Evolutionary conservation across 2,888 invertebrate genomes (phyloP), one percentile per base, ranked within the genome.

Genomic region (Phrixothrix hirtus): DNA sequence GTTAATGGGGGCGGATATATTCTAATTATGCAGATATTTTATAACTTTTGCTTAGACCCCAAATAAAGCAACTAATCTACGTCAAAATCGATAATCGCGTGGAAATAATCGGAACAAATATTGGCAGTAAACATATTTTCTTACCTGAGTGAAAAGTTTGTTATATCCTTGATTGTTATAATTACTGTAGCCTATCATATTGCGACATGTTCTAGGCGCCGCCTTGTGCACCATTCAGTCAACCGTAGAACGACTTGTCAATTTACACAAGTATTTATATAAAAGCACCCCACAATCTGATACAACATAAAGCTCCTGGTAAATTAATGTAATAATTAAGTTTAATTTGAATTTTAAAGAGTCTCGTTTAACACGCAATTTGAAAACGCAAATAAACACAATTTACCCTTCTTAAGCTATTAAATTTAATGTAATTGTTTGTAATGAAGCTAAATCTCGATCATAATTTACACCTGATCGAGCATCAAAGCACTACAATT

Each of bases 111-210:
- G 21, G 4, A 21, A 21, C n/a, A n/a, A n/a, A n/a, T n/a, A n/a
- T n/a, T n/a, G n/a, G n/a, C n/a, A n/a, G n/a, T n/a, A n/a, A n/a
- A n/a, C 11, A 25, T 26, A 11, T 6, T 27, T 29, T 13, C 73
- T 71, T 77, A 89, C 89, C 88, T 89, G 89, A 55, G 89, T 87
- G 71, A 88, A 88, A 74, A 89, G 83, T 82, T 88, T 89, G 81
- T 88, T 88, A 82, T 88, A 88, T 74, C 88, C 88, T 73, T 86
- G 83, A 65, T 75, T 75, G 76, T 82, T 84, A 76, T 83, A 84
- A 79, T 82, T 85, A 79, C 83, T 86, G 81, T 87, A 88, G 69
- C 86, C 85, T 81, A 88, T 87, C 84, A 87, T 87, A 78, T 78
- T 84, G 79, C 82, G 82, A 76, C 84, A 83, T 83, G 79, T 78